Conservation (phyloP, 2,797 vertebrate species). For the Antrozous pallidus region DNA sequence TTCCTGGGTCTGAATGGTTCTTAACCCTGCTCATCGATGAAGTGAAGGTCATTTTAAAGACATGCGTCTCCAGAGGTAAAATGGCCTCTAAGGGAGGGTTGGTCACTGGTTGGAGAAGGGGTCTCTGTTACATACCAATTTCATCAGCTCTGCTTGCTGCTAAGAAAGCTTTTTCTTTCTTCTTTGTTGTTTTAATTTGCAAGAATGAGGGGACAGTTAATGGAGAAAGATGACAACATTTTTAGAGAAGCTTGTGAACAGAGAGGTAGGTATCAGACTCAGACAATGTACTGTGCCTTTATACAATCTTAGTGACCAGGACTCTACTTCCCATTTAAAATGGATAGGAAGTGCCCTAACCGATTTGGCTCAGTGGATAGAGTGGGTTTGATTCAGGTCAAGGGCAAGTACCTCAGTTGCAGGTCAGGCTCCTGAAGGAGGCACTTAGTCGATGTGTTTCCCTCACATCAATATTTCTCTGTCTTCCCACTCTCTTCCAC, state of each 20-base stretch:
- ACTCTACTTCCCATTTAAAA: neutral
- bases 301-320: neutral
- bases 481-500: neutral
- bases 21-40: neutral
- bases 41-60: conserved; percentile 3
- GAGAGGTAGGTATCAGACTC: neutral
- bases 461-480: neutral
- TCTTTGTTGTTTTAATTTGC: neutral
- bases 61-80: neutral
- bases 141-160: neutral
- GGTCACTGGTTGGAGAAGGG: neutral
- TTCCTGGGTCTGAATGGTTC: neutral
- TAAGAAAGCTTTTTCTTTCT: neutral
- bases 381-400: neutral
- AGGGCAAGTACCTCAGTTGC: neutral
- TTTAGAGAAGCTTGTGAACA: neutral
- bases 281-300: neutral
- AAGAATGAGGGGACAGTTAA: neutral
- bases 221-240: neutral
- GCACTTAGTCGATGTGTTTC: neutral
- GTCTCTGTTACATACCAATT: neutral
- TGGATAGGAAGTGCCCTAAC: neutral
- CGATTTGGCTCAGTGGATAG: neutral
- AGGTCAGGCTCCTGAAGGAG: too few species aligned
- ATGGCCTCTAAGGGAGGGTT: neutral